Evolutionary conservation across 2,888 invertebrate genomes (phyloP).

Genomic region (Agrenia bidenticulata): DNA sequence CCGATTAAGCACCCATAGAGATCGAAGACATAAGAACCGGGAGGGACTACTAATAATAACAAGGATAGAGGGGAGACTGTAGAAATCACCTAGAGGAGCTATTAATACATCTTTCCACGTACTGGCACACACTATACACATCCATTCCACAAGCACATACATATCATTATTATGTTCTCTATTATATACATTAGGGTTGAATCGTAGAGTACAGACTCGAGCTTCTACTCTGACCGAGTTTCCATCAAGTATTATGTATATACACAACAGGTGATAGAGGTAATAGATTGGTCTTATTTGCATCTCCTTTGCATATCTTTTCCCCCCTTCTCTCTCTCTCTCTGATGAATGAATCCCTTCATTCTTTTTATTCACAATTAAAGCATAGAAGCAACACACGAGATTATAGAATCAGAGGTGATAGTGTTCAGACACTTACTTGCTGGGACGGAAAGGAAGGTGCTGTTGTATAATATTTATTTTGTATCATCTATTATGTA

Average conservation of each 20-base stretch:
- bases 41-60: constrained; percentile 16
- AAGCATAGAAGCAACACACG: too few species aligned
- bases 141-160: not conserved
- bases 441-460: too few species aligned
- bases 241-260: not conserved
- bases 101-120: not conserved
- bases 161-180: not conserved
- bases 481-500: too few species aligned
- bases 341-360: constrained; percentile 1
- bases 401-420: too few species aligned
- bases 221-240: constrained; percentile 5
- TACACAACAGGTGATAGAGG: constrained; percentile 39
- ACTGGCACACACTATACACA: not conserved
- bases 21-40: not conserved
- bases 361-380: constrained; percentile 1
- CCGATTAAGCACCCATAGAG: constrained; percentile 34
- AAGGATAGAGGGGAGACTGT: constrained; percentile 28
- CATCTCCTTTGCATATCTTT: constrained; percentile 42
- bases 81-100: constrained; percentile 30
- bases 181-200: too few species aligned
- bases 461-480: too few species aligned
- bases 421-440: too few species aligned
- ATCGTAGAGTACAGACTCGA: too few species aligned
- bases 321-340: constrained; percentile 15
- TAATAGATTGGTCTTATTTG: constrained; percentile 47